Base-by-base conservation (phyloP, 2,888 invertebrate species). In the Pyrocoelia pectoralis region DNA sequence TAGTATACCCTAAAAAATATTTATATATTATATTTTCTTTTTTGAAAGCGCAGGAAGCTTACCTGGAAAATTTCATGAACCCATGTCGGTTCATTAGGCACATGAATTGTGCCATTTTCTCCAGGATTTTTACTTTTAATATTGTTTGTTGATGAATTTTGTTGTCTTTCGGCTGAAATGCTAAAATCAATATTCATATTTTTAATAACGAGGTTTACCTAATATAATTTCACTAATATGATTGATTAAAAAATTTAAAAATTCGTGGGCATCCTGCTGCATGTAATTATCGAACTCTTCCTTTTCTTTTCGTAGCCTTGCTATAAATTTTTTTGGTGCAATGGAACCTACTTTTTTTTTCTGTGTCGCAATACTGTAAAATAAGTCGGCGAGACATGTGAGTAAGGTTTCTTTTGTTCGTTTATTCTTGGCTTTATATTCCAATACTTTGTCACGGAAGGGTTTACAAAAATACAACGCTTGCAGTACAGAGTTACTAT, bases 181-280 rank as follows among this genome's bases (percentile, higher is more conserved):
- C n/a, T 9, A 46, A 18, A 10, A 8, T 8, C 17, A 13, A 43
- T 43, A 9, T 2, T 38, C 38, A 38, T 5, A 38, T 38, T 38
- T 2, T 15, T 15, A 43, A 13, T 2, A 43, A n/a, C 9, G 41
- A 13, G 6, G 82, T 87, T 87, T 85, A 91, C 96, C 96, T 84
- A 97, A 86, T 77, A 99, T 94, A 75, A 97, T 95, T 86, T 98
- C 98, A 83, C 97, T 97, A 77, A 98, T 97, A 79, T 97, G 96
- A 84, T 99, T 99, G 69, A 99, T 94, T 67, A 99, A 87, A 83
- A 98, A 99, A 83, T 99, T 99, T 68, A 99, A 87, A 85, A 99
- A 99, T 81, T 99, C 99, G 81, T 99, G 99, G 51, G 99, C 99
- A 89, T 99, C 99, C 84, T 99, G 99, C 82, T 99, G 98, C 94